These are phyloP conservation scores for Drosophila multiciliata DNA, from an alignment of 2,888 invertebrate genomes.

Conservation along the genomic window DNA sequence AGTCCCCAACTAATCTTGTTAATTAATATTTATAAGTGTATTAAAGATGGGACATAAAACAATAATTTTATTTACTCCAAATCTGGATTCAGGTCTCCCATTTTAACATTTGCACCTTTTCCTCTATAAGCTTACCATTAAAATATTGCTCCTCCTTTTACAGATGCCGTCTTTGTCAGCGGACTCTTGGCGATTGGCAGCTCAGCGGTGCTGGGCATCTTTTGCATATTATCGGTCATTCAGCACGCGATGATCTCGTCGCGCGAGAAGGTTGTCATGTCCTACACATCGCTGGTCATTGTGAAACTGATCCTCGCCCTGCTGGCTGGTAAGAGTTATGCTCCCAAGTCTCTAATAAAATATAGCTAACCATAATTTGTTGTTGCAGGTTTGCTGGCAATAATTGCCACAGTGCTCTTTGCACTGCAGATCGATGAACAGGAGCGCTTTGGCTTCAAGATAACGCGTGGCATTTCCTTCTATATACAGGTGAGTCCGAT, in stretches of 20 bases:
- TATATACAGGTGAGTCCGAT: slow-evolving; percentile 91
- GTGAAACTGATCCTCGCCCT: slow-evolving; percentile 92
- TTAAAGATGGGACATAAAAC: not conserved
- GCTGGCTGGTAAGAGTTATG: slow-evolving; percentile 89
- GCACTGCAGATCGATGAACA: slow-evolving; percentile 94
- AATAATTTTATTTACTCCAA: not conserved
- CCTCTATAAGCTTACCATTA: not conserved
- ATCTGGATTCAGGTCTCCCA: not conserved
- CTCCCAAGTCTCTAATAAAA: not conserved
- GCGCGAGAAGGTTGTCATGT: slow-evolving; percentile 91
- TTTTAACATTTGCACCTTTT: not conserved
- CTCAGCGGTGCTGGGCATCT: slow-evolving; percentile 90
- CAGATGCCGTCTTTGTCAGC: slow-evolving; percentile 93
- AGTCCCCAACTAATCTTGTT: not conserved
- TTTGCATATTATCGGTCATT: slow-evolving; percentile 92
- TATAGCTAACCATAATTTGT: slow-evolving; percentile 7
- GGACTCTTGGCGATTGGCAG: slow-evolving; percentile 92
- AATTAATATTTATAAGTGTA: not conserved
- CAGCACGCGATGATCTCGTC: slow-evolving; percentile 95
- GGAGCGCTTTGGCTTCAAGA: slow-evolving; percentile 89
- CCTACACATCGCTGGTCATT: slow-evolving; percentile 91
- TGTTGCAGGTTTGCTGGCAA: slow-evolving; percentile 89
- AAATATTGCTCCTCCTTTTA: slow-evolving; percentile 59
- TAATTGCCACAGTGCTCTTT: slow-evolving; percentile 92
- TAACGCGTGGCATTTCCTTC: slow-evolving; percentile 93